These are phyloP conservation scores for Cossypha dichroa DNA, from an alignment of 2,797 vertebrate species.

Conservation along the genomic window DNA sequence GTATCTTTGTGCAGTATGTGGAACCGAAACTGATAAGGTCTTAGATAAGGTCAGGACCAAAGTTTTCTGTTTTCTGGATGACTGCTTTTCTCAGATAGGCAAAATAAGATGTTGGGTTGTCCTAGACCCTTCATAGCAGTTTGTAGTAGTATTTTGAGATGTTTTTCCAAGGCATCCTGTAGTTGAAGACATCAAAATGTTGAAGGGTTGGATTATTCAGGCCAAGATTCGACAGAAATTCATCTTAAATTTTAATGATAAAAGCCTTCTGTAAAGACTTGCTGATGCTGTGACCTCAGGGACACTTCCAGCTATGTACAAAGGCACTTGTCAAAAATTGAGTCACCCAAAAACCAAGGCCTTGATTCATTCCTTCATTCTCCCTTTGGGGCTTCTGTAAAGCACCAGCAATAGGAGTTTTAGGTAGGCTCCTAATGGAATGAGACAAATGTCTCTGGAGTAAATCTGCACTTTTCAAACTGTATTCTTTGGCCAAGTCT, in stretches of 20 bases:
- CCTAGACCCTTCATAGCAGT: background rate
- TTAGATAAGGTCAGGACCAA: background rate
- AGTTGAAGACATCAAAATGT: background rate
- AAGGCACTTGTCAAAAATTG: background rate
- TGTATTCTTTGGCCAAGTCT: background rate
- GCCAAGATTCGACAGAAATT: background rate
- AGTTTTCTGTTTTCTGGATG: background rate
- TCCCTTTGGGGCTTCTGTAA: background rate
- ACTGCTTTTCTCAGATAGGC: background rate
- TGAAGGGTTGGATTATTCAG: background rate
- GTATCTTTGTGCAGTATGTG: background rate
- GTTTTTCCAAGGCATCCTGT: background rate
- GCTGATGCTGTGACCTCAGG: background rate
- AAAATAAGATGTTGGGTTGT: background rate
- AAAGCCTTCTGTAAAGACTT: background rate
- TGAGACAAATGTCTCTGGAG: background rate
- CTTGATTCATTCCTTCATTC: background rate
- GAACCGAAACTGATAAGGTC: background rate
- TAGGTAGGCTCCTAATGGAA: background rate
- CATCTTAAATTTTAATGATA: conserved; percentile 18
- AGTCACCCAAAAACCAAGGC: background rate
- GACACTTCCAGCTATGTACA: background rate
- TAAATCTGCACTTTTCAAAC: background rate
- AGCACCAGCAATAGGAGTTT: background rate
- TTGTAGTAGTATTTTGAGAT: background rate